These are phyloP conservation scores for Torymus aiolomorphi DNA, from an alignment of 2,888 invertebrate species.

Conservation along the genomic window DNA sequence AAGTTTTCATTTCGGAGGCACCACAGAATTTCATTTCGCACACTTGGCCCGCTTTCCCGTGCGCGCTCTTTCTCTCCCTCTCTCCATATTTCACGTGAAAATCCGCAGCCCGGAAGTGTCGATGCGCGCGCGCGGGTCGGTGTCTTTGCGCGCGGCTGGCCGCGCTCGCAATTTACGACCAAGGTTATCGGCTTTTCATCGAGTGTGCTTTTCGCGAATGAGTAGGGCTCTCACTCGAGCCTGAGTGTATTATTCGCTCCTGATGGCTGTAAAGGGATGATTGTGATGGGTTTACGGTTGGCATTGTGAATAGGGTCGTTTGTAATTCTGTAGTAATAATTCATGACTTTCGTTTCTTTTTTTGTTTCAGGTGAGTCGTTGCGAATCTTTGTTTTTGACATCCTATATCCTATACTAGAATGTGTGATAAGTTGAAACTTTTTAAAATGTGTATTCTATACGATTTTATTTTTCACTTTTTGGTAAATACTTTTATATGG, in stretches of 20 bases:
- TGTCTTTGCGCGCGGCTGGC: not conserved
- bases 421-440: no score
- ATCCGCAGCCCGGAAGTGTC: conserved; percentile 50
- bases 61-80: conserved; percentile 55
- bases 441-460: no score
- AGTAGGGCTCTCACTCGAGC: not conserved
- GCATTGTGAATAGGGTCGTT: no score
- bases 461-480: no score
- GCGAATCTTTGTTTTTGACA: no score
- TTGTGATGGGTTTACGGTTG: no score
- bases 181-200: conserved; percentile 46
- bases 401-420: no score
- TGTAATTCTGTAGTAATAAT: no score
- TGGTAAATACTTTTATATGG: no score
- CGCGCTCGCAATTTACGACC: conserved; percentile 37
- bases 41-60: conserved; percentile 30
- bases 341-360: no score
- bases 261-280: no score
- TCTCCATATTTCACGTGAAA: conserved; percentile 61
- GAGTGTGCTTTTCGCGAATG: conserved; percentile 27
- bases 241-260: not conserved
- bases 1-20: conserved; percentile 57
- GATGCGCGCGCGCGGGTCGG: conserved; percentile 11
- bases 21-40: conserved; percentile 63
- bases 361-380: no score